These are phyloP conservation scores for Holothuria leucospilota DNA, from an alignment of 53 echinoderm and acorn worm genomes.

Conservation along the genomic window DNA sequence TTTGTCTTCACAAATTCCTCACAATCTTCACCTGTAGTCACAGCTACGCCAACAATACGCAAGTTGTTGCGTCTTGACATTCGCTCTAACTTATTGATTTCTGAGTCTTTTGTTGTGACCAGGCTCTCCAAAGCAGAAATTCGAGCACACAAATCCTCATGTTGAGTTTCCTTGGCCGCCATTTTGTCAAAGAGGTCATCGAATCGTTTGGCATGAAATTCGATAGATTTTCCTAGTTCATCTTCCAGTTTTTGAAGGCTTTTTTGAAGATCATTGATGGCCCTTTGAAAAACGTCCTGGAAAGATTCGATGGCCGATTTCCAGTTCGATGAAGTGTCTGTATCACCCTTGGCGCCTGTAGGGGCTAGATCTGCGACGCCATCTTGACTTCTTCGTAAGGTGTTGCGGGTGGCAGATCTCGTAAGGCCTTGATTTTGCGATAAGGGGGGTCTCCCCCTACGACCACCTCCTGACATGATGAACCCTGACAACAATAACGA, in stretches of 20 bases:
- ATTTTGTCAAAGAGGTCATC: neutral
- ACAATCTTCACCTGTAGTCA: neutral
- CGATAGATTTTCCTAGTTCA: too few relatives aligned
- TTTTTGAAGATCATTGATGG: neutral
- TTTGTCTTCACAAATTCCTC: neutral
- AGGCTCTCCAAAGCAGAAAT: neutral
- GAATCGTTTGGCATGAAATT: slow-evolving; percentile 19
- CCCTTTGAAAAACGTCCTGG: slow-evolving; percentile 19
- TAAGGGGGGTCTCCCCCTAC: slow-evolving; percentile 1
- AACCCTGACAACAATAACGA: neutral
- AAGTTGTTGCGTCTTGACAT: neutral
- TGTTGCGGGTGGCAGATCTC: neutral
- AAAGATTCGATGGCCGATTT: slow-evolving; percentile 17
- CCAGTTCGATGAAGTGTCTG: neutral
- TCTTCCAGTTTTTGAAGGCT: neutral
- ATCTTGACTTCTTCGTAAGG: neutral
- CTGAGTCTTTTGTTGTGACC: slow-evolving; percentile 1
- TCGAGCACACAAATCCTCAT: slow-evolving; percentile 1
- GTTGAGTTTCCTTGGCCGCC: slow-evolving; percentile 1
- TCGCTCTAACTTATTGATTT: slow-evolving; percentile 12
- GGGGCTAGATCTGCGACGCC: neutral
- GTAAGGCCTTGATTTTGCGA: neutral
- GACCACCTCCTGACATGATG: neutral
- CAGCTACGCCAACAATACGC: slow-evolving; percentile 1
- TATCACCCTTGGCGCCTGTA: neutral